These are phyloP conservation scores for Gobio gobio DNA, from an alignment of 2,113 vertebrate species.

Conservation along the genomic window DNA sequence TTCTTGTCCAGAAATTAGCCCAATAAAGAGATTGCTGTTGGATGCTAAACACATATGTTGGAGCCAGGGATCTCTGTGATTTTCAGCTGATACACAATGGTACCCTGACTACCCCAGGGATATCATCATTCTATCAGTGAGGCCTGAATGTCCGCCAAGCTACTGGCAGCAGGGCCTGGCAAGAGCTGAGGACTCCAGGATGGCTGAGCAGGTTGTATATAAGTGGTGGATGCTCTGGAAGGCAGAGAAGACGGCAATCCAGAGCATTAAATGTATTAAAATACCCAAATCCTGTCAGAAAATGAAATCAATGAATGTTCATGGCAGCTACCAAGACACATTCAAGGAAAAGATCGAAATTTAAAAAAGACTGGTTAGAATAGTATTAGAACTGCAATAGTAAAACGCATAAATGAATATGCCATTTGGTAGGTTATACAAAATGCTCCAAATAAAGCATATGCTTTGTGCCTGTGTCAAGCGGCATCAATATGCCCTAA, in stretches of 20 bases:
- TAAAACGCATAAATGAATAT: not conserved
- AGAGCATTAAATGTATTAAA: constrained; percentile 41
- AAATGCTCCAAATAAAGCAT: not conserved
- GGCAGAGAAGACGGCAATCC: not conserved
- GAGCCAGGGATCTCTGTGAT: constrained; percentile 33
- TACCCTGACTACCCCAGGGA: constrained; percentile 47
- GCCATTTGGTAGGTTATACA: not conserved
- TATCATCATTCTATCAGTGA: constrained; percentile 51
- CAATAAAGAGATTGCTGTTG: constrained; percentile 36
- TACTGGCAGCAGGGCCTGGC: constrained; percentile 38
- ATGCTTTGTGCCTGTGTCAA: constrained; percentile 6
- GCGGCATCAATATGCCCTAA: not conserved
- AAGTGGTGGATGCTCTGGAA: constrained; percentile 8
- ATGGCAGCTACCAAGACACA: not conserved
- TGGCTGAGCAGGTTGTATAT: constrained; percentile 46
- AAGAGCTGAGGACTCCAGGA: constrained; percentile 5
- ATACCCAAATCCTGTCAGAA: not conserved
- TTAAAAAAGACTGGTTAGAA: constrained; percentile 3
- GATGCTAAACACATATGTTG: not conserved
- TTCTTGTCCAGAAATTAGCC: not conserved
- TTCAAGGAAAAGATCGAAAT: not conserved
- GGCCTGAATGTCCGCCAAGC: constrained; percentile 26
- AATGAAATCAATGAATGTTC: constrained; percentile 9
- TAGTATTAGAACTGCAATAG: not conserved
- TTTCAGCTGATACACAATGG: constrained; percentile 38